Conservation (phyloP, 2,888 invertebrate genomes). For the Philaethria dido region DNA sequence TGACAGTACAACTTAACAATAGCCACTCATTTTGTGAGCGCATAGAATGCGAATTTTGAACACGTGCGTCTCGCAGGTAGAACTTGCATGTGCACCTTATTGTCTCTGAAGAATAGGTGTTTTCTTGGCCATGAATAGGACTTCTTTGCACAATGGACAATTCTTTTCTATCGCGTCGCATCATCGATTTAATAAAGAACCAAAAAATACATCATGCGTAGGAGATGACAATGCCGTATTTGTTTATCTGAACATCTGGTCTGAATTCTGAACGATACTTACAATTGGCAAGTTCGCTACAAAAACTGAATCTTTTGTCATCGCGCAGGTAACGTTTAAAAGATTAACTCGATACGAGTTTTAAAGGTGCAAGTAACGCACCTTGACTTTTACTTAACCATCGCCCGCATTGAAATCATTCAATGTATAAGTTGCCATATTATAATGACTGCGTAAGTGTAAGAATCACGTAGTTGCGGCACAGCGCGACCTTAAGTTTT, state of each 20-base stretch:
- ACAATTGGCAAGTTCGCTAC: conserved; percentile 66
- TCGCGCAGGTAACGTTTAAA: conserved; percentile 69
- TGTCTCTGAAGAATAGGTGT: conserved; percentile 70
- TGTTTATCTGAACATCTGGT: conserved; percentile 79
- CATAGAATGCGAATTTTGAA: conserved; percentile 70
- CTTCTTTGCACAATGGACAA: conserved; percentile 77
- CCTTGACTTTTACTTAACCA: conserved; percentile 64
- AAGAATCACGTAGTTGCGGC: conserved; percentile 61
- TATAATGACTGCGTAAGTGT: conserved; percentile 37
- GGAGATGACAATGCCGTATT: conserved; percentile 73
- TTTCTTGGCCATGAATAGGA: conserved; percentile 69
- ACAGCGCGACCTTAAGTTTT: conserved; percentile 71
- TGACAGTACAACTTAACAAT: conserved; percentile 52
- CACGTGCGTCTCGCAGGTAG: conserved; percentile 82
- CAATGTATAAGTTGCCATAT: conserved; percentile 28
- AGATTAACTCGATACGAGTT: conserved; percentile 79
- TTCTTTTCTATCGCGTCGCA: conserved; percentile 61
- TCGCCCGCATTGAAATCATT: conserved; percentile 22
- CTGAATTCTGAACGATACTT: conserved; percentile 51
- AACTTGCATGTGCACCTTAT: conserved; percentile 76
- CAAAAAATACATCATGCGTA: conserved; percentile 77
- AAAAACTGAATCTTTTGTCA: conserved; percentile 69
- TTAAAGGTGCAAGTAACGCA: conserved; percentile 70
- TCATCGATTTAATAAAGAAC: conserved; percentile 70
- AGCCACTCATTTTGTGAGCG: conserved; percentile 59